Conservation (phyloP, 92 coral and sea anemone genomes). For the Porites lobata region DNA sequence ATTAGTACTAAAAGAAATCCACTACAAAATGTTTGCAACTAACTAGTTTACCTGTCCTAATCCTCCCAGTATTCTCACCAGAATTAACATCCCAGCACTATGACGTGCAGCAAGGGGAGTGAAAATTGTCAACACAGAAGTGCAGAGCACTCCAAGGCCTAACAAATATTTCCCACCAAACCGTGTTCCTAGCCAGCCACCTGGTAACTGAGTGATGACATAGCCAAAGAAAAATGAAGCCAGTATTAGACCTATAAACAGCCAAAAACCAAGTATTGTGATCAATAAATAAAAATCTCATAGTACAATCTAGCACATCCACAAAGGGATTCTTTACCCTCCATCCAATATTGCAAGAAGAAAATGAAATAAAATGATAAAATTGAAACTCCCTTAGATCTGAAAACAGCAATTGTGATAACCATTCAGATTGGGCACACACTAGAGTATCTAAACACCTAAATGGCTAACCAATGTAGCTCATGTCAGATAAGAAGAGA, state of each 20-base stretch:
- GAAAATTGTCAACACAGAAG: slow-evolving; percentile 83
- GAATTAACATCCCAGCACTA: slow-evolving; percentile 75
- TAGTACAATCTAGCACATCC: too few species aligned
- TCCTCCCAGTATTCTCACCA: slow-evolving; percentile 88
- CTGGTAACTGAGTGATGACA: slow-evolving; percentile 90
- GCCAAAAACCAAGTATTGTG: too few species aligned
- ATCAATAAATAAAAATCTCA: too few species aligned
- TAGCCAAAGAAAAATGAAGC: slow-evolving; percentile 98
- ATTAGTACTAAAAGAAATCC: neutral
- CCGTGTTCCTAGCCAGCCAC: slow-evolving; percentile 92
- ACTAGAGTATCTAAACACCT: too few species aligned
- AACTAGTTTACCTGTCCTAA: slow-evolving; percentile 89
- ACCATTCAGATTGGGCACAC: too few species aligned
- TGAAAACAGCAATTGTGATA: too few species aligned
- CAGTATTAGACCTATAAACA: slow-evolving; percentile 77
- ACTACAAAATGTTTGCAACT: neutral
- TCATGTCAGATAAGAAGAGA: too few species aligned
- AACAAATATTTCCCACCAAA: slow-evolving; percentile 89
- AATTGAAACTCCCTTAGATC: too few species aligned
- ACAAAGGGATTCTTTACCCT: too few species aligned
- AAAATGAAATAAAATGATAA: too few species aligned
- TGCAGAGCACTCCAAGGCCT: slow-evolving; percentile 90
- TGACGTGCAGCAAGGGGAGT: slow-evolving; percentile 90
- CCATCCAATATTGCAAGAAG: too few species aligned
- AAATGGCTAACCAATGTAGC: too few species aligned